phyloP scores from a whole-genome alignment of 2,113 vertebrate species.

The Junco hyemalis region DNA sequence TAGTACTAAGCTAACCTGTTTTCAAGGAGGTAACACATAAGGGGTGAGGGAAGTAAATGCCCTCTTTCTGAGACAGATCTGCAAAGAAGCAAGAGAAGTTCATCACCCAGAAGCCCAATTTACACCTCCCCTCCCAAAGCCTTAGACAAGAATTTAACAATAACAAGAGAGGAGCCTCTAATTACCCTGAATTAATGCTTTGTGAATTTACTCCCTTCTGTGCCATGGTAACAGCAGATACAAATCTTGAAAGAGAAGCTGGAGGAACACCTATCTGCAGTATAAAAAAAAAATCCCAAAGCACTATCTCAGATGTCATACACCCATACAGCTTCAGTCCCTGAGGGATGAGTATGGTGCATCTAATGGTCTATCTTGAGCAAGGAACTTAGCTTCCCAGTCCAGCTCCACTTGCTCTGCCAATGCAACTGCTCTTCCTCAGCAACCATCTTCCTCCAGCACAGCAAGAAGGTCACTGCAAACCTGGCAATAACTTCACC shows the following conservation, averaged over 20 bases:
- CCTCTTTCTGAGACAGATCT: neutral
- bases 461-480: neutral
- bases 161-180: neutral
- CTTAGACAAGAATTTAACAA: neutral
- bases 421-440: neutral
- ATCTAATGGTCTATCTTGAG: accelerated
- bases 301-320: neutral
- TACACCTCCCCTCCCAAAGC: neutral
- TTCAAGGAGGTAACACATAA: neutral
- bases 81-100: neutral
- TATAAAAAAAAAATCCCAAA: neutral
- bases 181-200: neutral
- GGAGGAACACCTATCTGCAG: neutral
- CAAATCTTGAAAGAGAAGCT: neutral
- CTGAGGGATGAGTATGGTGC: neutral
- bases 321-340: neutral
- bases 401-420: neutral
- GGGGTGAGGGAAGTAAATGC: neutral
- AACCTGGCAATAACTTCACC: neutral
- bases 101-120: neutral
- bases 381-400: neutral
- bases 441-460: neutral
- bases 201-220: neutral
- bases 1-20: neutral
- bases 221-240: neutral